Percentiles rank a stretch among this genome's conserved stretches.
phyloP scores from a whole-genome alignment of 2,113 vertebrate species.

The Pavo muticus region DNA sequence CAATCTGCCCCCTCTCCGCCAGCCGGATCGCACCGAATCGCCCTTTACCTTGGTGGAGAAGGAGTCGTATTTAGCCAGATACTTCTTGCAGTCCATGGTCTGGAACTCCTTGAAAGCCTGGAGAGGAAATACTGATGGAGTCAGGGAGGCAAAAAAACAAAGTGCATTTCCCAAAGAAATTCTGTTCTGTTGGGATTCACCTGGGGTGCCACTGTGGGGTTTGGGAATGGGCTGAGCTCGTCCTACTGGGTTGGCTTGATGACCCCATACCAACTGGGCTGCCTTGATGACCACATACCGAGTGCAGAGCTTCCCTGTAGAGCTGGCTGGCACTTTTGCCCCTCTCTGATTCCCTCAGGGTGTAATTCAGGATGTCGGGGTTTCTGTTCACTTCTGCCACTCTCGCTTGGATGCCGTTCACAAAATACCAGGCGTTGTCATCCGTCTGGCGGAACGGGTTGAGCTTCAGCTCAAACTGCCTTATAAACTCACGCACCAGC shows the following conservation, averaged over 20 bases:
- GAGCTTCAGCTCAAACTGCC: background rate
- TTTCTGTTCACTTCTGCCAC: background rate
- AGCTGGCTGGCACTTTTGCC: background rate
- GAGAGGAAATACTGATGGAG: background rate
- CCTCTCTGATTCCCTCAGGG: background rate
- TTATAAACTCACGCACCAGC: background rate
- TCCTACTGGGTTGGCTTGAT: background rate
- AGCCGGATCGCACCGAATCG: no score
- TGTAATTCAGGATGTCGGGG: background rate
- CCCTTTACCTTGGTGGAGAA: conserved; percentile 69
- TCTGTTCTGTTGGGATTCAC: background rate
- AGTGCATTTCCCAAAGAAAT: background rate
- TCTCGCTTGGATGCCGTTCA: background rate
- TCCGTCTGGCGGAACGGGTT: background rate
- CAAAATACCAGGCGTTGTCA: background rate
- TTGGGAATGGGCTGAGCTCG: background rate
- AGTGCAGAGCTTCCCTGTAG: background rate
- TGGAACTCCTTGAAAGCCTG: background rate
- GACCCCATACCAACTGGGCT: no score
- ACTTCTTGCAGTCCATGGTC: background rate
- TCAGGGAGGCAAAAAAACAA: background rate
- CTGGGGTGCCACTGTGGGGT: background rate
- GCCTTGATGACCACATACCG: background rate
- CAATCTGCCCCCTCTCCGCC: no score
- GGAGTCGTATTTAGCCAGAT: background rate